These are phyloP conservation scores for Terebella lapidaria DNA, from an alignment of 2,888 invertebrate genomes.

Conservation along the genomic window DNA sequence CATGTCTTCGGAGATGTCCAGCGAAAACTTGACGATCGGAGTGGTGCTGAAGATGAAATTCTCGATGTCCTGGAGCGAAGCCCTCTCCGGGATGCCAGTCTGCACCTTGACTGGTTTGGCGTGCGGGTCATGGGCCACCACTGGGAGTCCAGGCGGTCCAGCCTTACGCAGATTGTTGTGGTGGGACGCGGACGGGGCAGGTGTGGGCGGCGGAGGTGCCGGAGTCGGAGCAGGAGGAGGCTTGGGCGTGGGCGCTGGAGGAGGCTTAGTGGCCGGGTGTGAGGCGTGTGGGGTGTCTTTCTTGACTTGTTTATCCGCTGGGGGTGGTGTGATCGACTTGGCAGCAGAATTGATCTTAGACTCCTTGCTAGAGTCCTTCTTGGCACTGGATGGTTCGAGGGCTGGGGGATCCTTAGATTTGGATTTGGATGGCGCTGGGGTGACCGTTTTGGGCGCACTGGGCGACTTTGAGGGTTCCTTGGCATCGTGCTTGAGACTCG, in stretches of 20 bases:
- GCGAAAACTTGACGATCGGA: not conserved
- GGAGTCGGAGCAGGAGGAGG: not conserved
- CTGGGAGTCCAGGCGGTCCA: not conserved
- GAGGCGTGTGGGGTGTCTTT: not conserved
- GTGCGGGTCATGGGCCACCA: not conserved
- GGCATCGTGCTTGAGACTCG: too few species aligned
- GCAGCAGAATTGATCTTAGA: too few species aligned
- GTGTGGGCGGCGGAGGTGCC: not conserved
- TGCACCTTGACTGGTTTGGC: not conserved
- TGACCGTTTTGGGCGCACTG: too few species aligned
- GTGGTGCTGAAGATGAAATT: not conserved
- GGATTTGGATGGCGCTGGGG: too few species aligned
- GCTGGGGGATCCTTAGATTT: too few species aligned
- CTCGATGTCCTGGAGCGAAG: not conserved
- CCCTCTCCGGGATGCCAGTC: too few species aligned
- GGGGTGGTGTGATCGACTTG: not conserved
- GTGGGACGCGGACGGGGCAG: too few species aligned
- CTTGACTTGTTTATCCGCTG: not conserved
- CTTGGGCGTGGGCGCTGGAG: not conserved
- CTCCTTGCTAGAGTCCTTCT: too few species aligned
- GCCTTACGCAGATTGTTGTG: too few species aligned
- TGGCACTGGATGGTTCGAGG: too few species aligned
- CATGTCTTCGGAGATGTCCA: not conserved
- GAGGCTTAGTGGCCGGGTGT: not conserved
- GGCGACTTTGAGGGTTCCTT: too few species aligned